Evolutionary conservation across 2,113 vertebrate species (phyloP), one percentile per base, ranked within the genome.

Genomic region (Seriola dumerili): DNA sequence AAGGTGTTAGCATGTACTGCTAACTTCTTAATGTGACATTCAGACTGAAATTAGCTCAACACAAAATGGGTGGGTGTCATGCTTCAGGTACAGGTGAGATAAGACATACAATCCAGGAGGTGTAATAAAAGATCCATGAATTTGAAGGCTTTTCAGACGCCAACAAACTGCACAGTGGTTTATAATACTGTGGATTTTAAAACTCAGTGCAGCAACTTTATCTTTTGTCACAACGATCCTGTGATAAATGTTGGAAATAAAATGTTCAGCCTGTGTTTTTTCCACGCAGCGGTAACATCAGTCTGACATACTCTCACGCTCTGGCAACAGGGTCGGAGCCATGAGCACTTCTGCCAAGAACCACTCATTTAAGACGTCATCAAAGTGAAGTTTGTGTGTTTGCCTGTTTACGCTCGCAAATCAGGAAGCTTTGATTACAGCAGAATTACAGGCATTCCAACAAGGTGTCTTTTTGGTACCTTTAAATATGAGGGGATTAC

Each of bases 401-500:
- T 42, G n/a, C 44, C 16, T 64, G 46, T 50, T 54, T 50, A 10
- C 52, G 32, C 58, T 64, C 44, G 17, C 40, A 76, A 74, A 70
- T 32, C 40, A 42, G 72, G 34, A 25, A 72, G 77, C 69, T 67
- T 61, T 79, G 70, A 76, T 85, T 50, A 62, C 66, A 65, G 19
- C 75, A 7, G 29, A 67, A 83, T 85, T 46, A 46, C 29, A 72
- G 54, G 13, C 59, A 42, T 79, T 80, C 69, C 42, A 64, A 73
- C 69, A 69, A 80, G 23, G 14, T 42, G 40, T 42, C 55, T 80
- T 71, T 88, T 78, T 61, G 71, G n/a, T 65, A 21, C 38, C 36
- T 46, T 46, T 23, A 74, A 68, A 85, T 52, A 55, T 38, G 17
- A 14, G 42, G 59, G 76, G 87, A 84, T 85, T 87, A 83, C 50